phyloP scores from a whole-genome alignment of 1,140 invertebrate genomes.

The Zaprionus davidi region DNA sequence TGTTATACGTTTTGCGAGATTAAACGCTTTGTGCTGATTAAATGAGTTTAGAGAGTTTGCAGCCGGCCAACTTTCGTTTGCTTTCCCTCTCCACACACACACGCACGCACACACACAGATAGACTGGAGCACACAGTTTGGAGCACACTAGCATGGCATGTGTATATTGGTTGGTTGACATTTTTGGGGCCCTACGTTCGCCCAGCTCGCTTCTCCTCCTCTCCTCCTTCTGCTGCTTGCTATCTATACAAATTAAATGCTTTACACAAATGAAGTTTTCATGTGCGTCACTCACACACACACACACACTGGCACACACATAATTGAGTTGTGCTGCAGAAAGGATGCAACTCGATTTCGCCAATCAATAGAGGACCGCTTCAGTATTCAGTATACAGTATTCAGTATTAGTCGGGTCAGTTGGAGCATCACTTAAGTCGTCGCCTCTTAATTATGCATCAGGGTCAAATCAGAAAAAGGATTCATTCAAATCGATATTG shows the following conservation, averaged over 20 bases:
- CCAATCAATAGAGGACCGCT: slow-evolving; percentile 4
- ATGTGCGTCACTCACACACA: slow-evolving; percentile 12
- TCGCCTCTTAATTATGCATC: slow-evolving; percentile 3
- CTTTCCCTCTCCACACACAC: slow-evolving; percentile 8
- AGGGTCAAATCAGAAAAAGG: background rate
- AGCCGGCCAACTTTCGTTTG: slow-evolving; percentile 34
- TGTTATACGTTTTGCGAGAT: slow-evolving; percentile 60
- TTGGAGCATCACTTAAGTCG: background rate
- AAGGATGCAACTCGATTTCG: slow-evolving; percentile 36
- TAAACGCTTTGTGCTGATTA: slow-evolving; percentile 74
- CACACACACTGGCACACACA: background rate
- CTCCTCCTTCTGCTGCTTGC: background rate
- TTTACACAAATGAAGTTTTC: slow-evolving; percentile 61
- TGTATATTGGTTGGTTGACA: slow-evolving; percentile 48
- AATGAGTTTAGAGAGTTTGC: slow-evolving; percentile 67
- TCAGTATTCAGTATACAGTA: background rate
- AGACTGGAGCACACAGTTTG: background rate
- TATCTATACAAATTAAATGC: slow-evolving; percentile 58
- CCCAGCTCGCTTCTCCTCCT: background rate
- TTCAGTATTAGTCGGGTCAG: slow-evolving; percentile 6
- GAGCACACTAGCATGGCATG: background rate
- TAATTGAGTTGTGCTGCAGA: slow-evolving; percentile 37
- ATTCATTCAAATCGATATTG: background rate
- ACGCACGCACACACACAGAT: slow-evolving; percentile 1
- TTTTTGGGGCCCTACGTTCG: slow-evolving; percentile 37